Base-by-base conservation (phyloP, 2,888 invertebrate species). In the Luffia ferchaultella region DNA sequence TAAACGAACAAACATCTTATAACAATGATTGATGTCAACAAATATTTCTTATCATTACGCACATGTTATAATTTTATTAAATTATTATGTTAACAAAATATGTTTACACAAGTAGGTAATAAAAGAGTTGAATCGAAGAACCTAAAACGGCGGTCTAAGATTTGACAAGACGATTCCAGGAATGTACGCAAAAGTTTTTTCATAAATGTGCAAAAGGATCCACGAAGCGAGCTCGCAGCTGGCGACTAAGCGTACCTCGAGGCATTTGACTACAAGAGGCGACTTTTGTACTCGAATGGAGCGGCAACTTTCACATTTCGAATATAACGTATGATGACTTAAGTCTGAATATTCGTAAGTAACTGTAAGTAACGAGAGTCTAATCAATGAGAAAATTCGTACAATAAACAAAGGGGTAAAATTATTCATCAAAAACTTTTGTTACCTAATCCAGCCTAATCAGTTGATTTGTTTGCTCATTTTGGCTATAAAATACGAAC, bases 121-220 rank as follows among this genome's bases (percentile, higher is more conserved):
- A 30, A 30, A 30, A 30, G 12, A 30, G 5, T 30, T 30, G 30
- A 30, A 30, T 30, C 5, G 12, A 3, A 12, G 5, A 30, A 30
- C 30, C 30, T 30, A 30, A 30, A 30, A 30, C 12, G 30, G 30
- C 3, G 5, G 30, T 12, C 12, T 30, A 12, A 30, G 30, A 30
- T 7, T 12, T 12, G 30, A 30, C 30, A 30, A 30, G 73, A 76
- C 73, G 73, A 71, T 72, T 72, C 65, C 66, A 73, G 71, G 71
- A 71, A 73, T 70, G 69, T 70, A 68, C 68, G 68, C 61, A 61
- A 74, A 78, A 78, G 70, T 78, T 80, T 80, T 79, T 82, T 83
- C 79, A 79, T 80, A 80, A 79, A 78, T 73, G 78, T 70, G 73
- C 73, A 71, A 55, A 54, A 70, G 68, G 67, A 67, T 65, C 67